Evolutionary conservation across 2,888 invertebrate species (phyloP), one percentile per base, ranked within the genome.

Genomic region (Hirtodrosophila duncani): DNA sequence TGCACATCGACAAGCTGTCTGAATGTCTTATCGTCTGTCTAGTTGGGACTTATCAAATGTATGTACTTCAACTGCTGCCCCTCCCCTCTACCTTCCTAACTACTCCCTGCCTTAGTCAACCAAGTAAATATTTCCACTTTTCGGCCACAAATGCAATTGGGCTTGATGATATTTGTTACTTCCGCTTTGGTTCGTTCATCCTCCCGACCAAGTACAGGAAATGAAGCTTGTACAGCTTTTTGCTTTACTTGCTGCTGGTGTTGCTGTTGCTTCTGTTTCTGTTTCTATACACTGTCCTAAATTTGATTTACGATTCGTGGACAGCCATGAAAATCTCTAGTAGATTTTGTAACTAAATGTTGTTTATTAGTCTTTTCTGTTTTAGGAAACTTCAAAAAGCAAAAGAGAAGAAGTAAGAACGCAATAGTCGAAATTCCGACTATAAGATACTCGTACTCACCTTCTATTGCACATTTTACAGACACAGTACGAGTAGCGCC

Each of bases 101-200:
- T 16, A 27, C 52, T 49, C 27, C 13, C 21, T 11, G n/a, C n/a
- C n/a, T n/a, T n/a, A n/a, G n/a, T n/a, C n/a, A n/a, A n/a, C n/a
- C 63, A 53, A 72, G 82, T 70, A 75, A 81, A 81, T 72, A 81
- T 75, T 81, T 72, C 82, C 77, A 81, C 53, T 78, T 72, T 77
- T 81, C 57, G 79, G 74, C 82, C 82, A 72, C 82, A 78, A 77
- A 82, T 77, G 82, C 82, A 77, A 77, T 77, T 77, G 81, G 75
- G 75, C 79, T 63, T 82, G 82, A 75, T 82, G 74, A 82, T 82
- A 77, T 77, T 82, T 82, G 79, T 58, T 66, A 51, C 74, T 77
- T 77, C 75, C 75, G 75, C 58, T 82, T 68, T 56, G 66, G 74
- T 44, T 57, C n/a, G n/a, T n/a, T n/a, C n/a, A n/a, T n/a, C n/a